Evolutionary conservation across 1,140 invertebrate species (phyloP).

Genomic region (Agrilus planipennis): DNA sequence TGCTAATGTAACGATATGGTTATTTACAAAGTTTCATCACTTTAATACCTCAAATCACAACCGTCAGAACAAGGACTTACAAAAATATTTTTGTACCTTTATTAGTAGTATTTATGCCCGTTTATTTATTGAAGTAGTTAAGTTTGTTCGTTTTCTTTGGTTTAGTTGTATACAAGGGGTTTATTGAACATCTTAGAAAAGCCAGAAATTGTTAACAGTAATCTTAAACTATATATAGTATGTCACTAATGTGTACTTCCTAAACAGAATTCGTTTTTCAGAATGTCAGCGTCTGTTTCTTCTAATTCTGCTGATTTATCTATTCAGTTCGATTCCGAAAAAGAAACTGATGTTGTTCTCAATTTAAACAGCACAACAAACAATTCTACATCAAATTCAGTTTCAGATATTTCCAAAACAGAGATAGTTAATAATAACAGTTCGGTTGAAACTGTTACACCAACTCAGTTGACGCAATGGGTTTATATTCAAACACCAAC

Average conservation of each 20-base stretch:
- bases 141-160: too few species aligned
- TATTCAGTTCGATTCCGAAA: not conserved
- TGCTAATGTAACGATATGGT: not conserved
- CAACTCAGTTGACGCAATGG: constrained; percentile 22
- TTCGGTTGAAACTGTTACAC: not conserved
- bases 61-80: constrained; percentile 17
- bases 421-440: too few species aligned
- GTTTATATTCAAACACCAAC: constrained; percentile 28
- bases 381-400: constrained; percentile 12
- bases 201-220: not conserved
- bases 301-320: not conserved
- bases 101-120: not conserved
- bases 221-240: constrained; percentile 6
- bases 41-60: constrained; percentile 13
- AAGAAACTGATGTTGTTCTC: not conserved
- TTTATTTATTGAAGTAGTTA: too few species aligned
- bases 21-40: constrained; percentile 13
- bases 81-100: not conserved
- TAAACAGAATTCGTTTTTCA: not conserved
- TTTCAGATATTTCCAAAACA: not conserved
- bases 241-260: constrained; percentile 4
- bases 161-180: too few species aligned
- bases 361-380: not conserved
- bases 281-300: not conserved
- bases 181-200: not conserved